Evolutionary conservation across 2,888 invertebrate species (phyloP), one percentile per base, ranked within the genome.

Genomic region (Anticlea derivata): DNA sequence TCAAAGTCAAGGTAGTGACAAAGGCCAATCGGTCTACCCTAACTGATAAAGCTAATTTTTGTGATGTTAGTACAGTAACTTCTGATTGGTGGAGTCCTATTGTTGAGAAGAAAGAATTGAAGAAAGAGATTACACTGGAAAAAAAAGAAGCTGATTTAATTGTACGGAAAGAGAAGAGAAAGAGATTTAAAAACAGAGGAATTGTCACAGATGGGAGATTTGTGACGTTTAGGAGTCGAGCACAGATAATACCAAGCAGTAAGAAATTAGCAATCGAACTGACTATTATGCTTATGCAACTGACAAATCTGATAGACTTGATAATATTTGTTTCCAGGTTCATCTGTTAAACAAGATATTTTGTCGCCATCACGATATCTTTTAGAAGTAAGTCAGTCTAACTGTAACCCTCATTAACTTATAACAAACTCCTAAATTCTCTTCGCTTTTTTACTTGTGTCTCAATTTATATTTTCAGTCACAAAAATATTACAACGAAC

Each of bases 41-140:
- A 0, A 81, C 78, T 0, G 74, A 79, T 0, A 64, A 35, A 22
- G 43, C 63, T 0, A 59, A 12, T 1, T 33, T 69, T 0, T 64
- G 73, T 24, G 73, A 84, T 30, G 74, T 70, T 0, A 79, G 80
- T 26, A 84, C 82, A 0, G 30, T 63, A 0, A 84, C 80, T 0
- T 56, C 67, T 7, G 84, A 83, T 47, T 86, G 85, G 84, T 86
- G 85, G 82, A 83, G 80, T 56, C 83, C 85, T 0, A 60, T 82
- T 1, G 11, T 75, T 0, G 83, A 86, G 23, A 78, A 61, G 51
- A 82, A 72, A 1, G 20, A 41, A 2, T 46, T 3, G 5, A 22
- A 1, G 33, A 56, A 54, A 2, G 44, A 61, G 6, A 55, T 63
- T 31, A n/a, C 41, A 4, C 6, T 61, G 2, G 49, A 58, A 29